Base-by-base conservation (phyloP, 2,797 vertebrate species). In the Martes flavigula region DNA sequence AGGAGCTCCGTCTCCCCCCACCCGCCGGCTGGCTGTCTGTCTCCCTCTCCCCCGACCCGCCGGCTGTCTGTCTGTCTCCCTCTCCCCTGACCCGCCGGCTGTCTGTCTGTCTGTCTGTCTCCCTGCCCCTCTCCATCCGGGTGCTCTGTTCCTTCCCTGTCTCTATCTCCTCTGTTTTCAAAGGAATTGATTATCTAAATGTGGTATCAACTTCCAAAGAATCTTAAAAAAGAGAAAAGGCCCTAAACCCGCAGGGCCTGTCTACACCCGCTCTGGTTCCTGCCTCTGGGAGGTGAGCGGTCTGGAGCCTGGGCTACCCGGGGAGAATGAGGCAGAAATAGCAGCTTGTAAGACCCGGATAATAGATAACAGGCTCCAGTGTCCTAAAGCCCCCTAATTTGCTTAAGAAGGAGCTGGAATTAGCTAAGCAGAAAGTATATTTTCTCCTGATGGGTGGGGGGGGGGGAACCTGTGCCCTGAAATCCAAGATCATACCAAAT, bases 401-500 rank as follows among this genome's bases (percentile, higher is more conserved):
- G 35, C 64, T 79, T 83, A 46, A 86, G 51, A 95, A 38, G 56
- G 64, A 56, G 51, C 3, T 70, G 15, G 73, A 93, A 89, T 72
- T 56, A 60, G n/a, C 68, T 90, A 89, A 46, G 3, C 85, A 18
- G n/a, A 21, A 95, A 90, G 51, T 1, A 51, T 48, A 68, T 48
- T 15, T 40, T 83, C 79, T 82, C 82, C 75, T 94, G 20, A 40
- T 72, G 70, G 15, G 27, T 27, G 12, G 21, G 15, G 7, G 48
- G 2, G n/a, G n/a, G n/a, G n/a, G n/a, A n/a, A 72, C 13, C 5
- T 9, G 38, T 73, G 30, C n/a, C 15, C 66, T 48, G 27, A 97
- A 90, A 91, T 75, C 40, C 73, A 86, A 38, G 68, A 82, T 87
- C 64, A 48, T 48, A 43, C 38, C 40, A 87, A 88, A 56, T 21